These are phyloP conservation scores for Oceanites oceanicus DNA, from an alignment of 2,113 vertebrate genomes.

Conservation along the genomic window DNA sequence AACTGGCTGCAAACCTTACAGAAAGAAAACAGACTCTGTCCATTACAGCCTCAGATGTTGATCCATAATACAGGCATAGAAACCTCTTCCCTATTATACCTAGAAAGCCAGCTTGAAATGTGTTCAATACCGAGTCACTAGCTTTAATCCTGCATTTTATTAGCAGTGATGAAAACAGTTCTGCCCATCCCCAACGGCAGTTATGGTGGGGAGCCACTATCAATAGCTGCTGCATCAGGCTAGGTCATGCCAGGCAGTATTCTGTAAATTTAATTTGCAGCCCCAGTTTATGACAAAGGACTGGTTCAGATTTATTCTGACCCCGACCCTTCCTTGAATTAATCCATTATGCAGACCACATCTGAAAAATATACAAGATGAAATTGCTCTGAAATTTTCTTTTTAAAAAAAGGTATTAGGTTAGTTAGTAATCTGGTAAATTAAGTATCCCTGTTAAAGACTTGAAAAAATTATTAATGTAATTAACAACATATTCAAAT, in stretches of 20 bases:
- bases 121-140: not conserved
- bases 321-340: not conserved
- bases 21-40: not conserved
- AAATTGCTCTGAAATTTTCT: not conserved
- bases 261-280: not conserved
- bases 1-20: not conserved
- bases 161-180: not conserved
- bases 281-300: not conserved
- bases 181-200: not conserved
- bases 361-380: not conserved
- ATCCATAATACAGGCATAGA: not conserved
- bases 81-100: not conserved
- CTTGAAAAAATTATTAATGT: not conserved
- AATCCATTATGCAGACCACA: not conserved
- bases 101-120: not conserved
- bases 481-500: slow-evolving; percentile 17
- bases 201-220: not conserved
- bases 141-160: not conserved
- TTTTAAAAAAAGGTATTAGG: not conserved
- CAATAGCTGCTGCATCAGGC: not conserved
- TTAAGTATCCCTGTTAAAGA: not conserved
- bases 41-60: fast-evolving
- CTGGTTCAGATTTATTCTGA: not conserved
- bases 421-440: not conserved
- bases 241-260: not conserved